A percentile compares a stretch with the other conserved stretches of the same genome.
These are phyloP conservation scores for Chunga burmeisteri DNA, from an alignment of 2,113 vertebrate genomes.

Conservation along the genomic window DNA sequence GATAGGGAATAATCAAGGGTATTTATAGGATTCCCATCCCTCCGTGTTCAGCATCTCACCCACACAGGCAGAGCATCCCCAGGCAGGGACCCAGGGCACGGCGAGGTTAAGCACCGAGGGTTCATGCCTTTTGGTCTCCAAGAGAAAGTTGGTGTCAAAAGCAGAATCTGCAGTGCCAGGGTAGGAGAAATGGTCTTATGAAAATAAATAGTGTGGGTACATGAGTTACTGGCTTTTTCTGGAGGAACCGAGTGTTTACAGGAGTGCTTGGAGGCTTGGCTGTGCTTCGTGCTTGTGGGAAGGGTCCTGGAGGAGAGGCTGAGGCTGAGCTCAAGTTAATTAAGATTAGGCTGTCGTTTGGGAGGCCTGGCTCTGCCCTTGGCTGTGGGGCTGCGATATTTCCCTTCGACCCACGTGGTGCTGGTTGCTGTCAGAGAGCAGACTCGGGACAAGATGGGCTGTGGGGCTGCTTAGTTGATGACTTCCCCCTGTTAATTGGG, in stretches of 20 bases:
- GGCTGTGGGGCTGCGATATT: not conserved
- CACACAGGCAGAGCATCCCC: not conserved
- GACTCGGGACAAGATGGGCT: rapidly evolving
- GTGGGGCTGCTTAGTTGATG: not conserved
- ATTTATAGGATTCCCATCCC: not conserved
- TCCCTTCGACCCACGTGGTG: rapidly evolving
- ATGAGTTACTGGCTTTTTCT: not conserved
- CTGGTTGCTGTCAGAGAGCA: not conserved
- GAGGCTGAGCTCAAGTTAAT: not conserved
- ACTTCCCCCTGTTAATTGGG: not conserved
- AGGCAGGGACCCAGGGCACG: not conserved
- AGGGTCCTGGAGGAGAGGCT: not conserved
- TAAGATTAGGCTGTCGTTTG: not conserved
- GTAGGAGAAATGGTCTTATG: not conserved
- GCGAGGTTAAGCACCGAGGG: rapidly evolving
- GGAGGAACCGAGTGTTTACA: not conserved
- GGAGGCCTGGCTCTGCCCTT: not conserved
- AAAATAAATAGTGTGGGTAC: not conserved
- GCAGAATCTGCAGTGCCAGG: not conserved
- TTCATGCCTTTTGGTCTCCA: not conserved
- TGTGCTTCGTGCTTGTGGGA: rapidly evolving
- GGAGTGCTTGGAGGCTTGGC: not conserved
- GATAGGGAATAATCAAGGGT: not conserved
- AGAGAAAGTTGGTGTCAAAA: not conserved
- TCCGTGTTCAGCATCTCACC: rapidly evolving